phyloP scores from a whole-genome alignment of 2,113 vertebrate species.

The Xiphophorus hellerii region DNA sequence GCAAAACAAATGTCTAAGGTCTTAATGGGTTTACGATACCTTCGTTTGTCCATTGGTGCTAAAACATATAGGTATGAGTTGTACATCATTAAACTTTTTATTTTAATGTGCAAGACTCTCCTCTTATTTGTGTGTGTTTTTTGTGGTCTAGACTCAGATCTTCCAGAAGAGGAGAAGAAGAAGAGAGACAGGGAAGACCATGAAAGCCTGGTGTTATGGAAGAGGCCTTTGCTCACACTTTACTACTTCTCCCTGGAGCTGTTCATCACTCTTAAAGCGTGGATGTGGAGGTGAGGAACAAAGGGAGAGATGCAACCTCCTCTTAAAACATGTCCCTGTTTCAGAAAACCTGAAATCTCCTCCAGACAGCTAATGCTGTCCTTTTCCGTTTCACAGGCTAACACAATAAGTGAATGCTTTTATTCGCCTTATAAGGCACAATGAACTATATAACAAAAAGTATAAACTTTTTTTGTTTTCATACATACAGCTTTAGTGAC shows the following conservation, averaged over 20 bases:
- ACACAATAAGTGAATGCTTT: background rate
- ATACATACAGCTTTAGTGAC: no score
- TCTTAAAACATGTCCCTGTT: background rate
- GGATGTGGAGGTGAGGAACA: conserved; percentile 86
- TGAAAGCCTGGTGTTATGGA: conserved; percentile 87
- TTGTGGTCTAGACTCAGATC: conserved; percentile 67
- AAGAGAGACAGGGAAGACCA: conserved; percentile 82
- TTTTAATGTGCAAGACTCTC: background rate
- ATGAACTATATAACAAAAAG: no score
- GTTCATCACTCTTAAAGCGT: conserved; percentile 85
- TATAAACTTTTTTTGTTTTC: no score
- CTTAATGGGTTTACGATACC: background rate
- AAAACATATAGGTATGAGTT: background rate
- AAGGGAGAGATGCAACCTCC: background rate
- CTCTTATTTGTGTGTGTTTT: background rate
- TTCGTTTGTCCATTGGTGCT: background rate
- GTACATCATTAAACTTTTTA: background rate
- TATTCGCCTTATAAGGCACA: background rate
- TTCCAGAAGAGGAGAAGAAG: conserved; percentile 79
- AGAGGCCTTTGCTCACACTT: conserved; percentile 85
- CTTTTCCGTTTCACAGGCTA: background rate
- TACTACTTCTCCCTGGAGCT: conserved; percentile 89
- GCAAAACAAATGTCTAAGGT: background rate
- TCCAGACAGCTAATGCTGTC: background rate
- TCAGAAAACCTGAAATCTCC: background rate